Percentiles rank a stretch among this genome's conserved stretches.
These are phyloP conservation scores for Perccottus glenii DNA, from an alignment of 2,113 vertebrate genomes.

Conservation along the genomic window DNA sequence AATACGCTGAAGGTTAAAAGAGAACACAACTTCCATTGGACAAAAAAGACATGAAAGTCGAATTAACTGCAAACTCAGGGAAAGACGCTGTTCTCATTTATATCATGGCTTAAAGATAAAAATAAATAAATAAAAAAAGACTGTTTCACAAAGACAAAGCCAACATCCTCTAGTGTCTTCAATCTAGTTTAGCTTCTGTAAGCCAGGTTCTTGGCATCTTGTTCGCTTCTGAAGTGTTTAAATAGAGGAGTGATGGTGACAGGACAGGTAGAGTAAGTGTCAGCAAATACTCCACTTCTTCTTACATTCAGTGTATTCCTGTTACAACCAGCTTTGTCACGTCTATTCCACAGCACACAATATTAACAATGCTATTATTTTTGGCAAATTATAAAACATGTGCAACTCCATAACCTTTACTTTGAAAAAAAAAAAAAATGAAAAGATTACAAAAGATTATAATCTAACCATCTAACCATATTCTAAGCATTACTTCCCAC, in stretches of 20 bases:
- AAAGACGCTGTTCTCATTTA: not conserved
- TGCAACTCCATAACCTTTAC: too few relatives aligned
- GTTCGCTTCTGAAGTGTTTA: conserved; percentile 21
- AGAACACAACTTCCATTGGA: not conserved
- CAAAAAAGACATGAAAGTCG: not conserved
- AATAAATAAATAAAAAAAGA: not conserved
- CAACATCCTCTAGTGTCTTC: not conserved
- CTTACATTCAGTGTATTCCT: not conserved
- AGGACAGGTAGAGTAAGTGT: conserved; percentile 17
- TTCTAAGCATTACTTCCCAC: too few relatives aligned
- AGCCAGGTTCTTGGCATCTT: conserved; percentile 13
- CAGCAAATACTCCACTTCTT: not conserved
- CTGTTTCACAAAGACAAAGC: not conserved
- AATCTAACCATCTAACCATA: too few relatives aligned
- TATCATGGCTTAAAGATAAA: not conserved
- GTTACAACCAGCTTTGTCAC: not conserved
- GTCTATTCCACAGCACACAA: not conserved
- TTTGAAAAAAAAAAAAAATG: too few relatives aligned
- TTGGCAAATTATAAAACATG: too few relatives aligned
- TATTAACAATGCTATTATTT: too few relatives aligned
- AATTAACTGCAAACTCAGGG: not conserved
- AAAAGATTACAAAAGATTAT: too few relatives aligned
- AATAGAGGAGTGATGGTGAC: conserved; percentile 22
- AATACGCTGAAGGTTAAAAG: not conserved
- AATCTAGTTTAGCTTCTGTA: not conserved